These are phyloP conservation scores for Platypus cylindrus DNA, from an alignment of 2,888 invertebrate species.

Conservation along the genomic window DNA sequence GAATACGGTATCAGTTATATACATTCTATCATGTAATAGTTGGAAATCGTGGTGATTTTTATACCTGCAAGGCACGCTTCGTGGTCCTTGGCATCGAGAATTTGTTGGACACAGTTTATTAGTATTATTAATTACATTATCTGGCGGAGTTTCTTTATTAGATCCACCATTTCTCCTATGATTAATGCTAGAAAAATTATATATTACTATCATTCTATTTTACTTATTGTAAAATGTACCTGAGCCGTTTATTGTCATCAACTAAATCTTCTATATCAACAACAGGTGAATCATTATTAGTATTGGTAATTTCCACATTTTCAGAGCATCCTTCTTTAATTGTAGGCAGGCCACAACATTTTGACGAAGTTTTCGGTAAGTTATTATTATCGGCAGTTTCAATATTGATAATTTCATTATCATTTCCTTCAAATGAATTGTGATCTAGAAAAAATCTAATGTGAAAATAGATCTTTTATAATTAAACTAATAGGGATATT, in stretches of 20 bases:
- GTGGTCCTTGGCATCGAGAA: conserved; percentile 40
- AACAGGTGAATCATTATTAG: too few species aligned
- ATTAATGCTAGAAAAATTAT: neutral
- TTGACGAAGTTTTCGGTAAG: too few species aligned
- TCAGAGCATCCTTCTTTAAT: conserved; percentile 39
- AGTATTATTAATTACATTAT: conserved; percentile 12
- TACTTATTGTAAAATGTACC: neutral
- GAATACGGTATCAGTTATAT: too few species aligned
- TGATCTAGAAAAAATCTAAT: too few species aligned
- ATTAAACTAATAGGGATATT: too few species aligned
- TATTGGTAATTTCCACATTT: conserved; percentile 21
- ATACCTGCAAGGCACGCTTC: conserved; percentile 37
- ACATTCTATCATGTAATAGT: too few species aligned
- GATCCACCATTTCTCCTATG: neutral
- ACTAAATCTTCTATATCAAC: conserved; percentile 54
- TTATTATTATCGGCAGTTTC: too few species aligned
- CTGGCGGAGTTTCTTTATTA: neutral
- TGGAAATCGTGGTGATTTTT: too few species aligned
- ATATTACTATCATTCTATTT: neutral
- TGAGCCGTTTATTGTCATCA: conserved; percentile 8
- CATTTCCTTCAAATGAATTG: too few species aligned
- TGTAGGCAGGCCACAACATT: conserved; percentile 28
- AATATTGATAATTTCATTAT: too few species aligned
- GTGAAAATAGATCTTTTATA: too few species aligned
- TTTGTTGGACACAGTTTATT: conserved; percentile 35